Base-by-base conservation (phyloP, 2,797 vertebrate species). In the Silurus aristotelis region DNA sequence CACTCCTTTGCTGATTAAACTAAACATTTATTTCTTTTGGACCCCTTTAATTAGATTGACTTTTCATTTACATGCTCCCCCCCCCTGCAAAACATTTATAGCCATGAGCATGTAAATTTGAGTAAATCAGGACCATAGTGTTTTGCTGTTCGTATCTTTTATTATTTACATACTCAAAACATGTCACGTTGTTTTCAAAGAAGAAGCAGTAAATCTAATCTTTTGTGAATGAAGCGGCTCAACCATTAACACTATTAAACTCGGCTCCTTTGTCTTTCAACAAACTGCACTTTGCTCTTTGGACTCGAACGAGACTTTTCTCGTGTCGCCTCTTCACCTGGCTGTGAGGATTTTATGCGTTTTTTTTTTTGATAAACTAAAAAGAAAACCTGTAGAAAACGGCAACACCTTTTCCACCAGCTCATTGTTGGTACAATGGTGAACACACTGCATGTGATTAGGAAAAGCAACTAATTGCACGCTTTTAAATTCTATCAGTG, bases 381-480 rank as follows among this genome's bases (percentile, higher is more conserved):
- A 93, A 91, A 73, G 92, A 90, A 94, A 92, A 93, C 91, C 92
- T 93, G 93, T 94, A 93, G 91, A 94, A 93, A 93, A 92, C 92
- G 87, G 86, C 86, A 90, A 84, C 89, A 89, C 84, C 84, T 88
- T 22, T 6, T 31, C 20, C 22, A 92, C 92, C 90, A 92, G 92
- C 92, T 93, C 91, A 91, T 92, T 91, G 93, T 93, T 92, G 91
- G 92, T 92, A 95, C 93, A 90, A 92, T 90, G 88, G 20, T 10
- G 27, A 60, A 77, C 56, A 6, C 14, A 19, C 55, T 3, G 17
- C 55, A 58, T 1, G 71, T 3, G 72, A 75, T 78, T 91, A 92
- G 73, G 83, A 76, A 20, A 14, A 6, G 64, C 25, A 52, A 52
- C 14, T 10, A 66, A 64, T 7, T 5, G 27, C 6, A n/a, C 19